phyloP scores from a whole-genome alignment of 2,797 vertebrate species.

The Muscicapa comitata region DNA sequence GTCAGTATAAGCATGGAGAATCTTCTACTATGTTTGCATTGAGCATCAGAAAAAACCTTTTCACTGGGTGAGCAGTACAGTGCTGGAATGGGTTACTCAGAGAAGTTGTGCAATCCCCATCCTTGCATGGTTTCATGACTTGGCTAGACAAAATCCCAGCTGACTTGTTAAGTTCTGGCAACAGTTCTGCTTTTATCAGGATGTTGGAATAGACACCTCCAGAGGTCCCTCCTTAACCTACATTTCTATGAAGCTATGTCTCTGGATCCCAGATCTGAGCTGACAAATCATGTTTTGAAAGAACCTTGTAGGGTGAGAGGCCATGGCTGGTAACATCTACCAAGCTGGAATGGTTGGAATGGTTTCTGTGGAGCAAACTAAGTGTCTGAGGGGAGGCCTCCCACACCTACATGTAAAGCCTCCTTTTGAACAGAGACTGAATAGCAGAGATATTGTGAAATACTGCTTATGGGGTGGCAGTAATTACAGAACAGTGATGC shows the following conservation, averaged over 20 bases:
- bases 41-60: not conserved
- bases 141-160: not conserved
- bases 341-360: not conserved
- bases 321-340: not conserved
- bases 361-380: not conserved
- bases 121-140: not conserved
- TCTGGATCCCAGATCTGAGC: not conserved
- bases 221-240: not conserved
- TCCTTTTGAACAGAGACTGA: not conserved
- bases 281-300: not conserved
- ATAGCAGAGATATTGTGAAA: not conserved
- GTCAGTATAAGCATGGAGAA: not conserved
- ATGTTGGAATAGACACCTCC: not conserved
- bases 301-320: not conserved
- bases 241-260: not conserved
- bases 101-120: not conserved
- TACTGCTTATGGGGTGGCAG: not conserved
- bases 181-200: not conserved
- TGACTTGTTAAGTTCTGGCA: not conserved
- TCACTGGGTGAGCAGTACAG: not conserved
- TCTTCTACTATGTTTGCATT: not conserved
- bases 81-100: not conserved
- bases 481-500: fast-evolving
- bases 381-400: not conserved
- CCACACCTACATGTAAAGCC: not conserved